Percentiles rank a stretch among this genome's conserved stretches.
phyloP scores from a whole-genome alignment of 1,140 invertebrate species.

The Conus betulinus region DNA sequence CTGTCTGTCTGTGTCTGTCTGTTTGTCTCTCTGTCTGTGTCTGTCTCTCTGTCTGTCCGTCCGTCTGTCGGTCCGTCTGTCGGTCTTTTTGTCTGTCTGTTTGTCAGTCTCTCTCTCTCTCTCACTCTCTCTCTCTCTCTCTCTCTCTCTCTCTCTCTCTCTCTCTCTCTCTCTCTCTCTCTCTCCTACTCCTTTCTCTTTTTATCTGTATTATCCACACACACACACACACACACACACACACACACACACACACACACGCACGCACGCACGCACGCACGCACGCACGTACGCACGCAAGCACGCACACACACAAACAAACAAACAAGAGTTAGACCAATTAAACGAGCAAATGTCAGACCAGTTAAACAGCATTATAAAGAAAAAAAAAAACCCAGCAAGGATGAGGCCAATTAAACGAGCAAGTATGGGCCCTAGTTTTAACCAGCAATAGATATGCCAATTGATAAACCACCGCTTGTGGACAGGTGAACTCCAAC shows the following conservation, averaged over 20 bases:
- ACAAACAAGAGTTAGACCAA: too few relatives aligned
- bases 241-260: background rate
- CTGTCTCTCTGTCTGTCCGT: too few relatives aligned
- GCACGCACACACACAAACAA: too few relatives aligned
- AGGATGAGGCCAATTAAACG: background rate
- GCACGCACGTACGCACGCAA: too few relatives aligned
- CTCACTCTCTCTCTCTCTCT: background rate
- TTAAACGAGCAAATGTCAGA: too few relatives aligned
- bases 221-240: background rate
- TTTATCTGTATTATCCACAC: background rate
- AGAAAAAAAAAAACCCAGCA: background rate
- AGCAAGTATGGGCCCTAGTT: background rate
- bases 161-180: too few relatives aligned
- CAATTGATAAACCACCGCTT: background rate
- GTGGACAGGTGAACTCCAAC: slow-evolving; percentile 64
- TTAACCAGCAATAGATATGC: background rate
- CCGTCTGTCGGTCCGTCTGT: too few relatives aligned
- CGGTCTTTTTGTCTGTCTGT: too few relatives aligned
- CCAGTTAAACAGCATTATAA: too few relatives aligned
- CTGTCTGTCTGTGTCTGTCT: background rate
- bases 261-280: background rate
- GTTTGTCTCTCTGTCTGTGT: too few relatives aligned
- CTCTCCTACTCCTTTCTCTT: background rate
- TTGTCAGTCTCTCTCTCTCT: background rate
- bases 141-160: too few relatives aligned